Evolutionary conservation across 2,797 vertebrate species (phyloP).

Genomic region (Arrhamphus sclerolepis): DNA sequence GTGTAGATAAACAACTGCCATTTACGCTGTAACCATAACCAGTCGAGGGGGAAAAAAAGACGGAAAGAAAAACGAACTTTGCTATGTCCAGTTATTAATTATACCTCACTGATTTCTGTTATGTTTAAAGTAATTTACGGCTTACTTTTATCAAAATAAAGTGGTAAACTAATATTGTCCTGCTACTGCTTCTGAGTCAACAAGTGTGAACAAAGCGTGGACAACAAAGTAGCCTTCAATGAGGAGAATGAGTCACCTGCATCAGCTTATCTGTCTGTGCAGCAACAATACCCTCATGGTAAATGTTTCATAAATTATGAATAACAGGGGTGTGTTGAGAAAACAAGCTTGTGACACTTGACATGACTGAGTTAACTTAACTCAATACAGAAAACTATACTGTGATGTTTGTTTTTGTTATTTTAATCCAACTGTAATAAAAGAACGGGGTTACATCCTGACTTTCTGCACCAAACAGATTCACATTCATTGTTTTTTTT

Average conservation of each 20-base stretch:
- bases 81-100: background rate
- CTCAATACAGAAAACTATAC: too few relatives aligned
- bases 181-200: background rate
- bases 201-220: background rate
- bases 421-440: too few relatives aligned
- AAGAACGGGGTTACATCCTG: too few relatives aligned
- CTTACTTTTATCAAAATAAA: background rate
- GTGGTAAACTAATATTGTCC: background rate
- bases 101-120: background rate
- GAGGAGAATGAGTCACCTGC: constrained; percentile 43
- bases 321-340: background rate
- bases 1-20: constrained; percentile 43
- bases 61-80: constrained; percentile 1
- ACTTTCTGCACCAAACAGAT: too few relatives aligned
- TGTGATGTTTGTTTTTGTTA: too few relatives aligned
- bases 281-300: constrained; percentile 3
- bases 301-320: background rate
- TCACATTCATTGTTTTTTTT: too few relatives aligned
- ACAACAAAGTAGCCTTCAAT: background rate
- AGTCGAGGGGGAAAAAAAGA: background rate
- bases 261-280: constrained; percentile 37
- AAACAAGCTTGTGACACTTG: too few relatives aligned
- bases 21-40: background rate
- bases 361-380: too few relatives aligned
- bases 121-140: background rate